Percentiles rank a stretch among this genome's conserved stretches.
Evolutionary conservation across 2,797 vertebrate genomes (phyloP).

Genomic region (Thripadectes ignobilis): DNA sequence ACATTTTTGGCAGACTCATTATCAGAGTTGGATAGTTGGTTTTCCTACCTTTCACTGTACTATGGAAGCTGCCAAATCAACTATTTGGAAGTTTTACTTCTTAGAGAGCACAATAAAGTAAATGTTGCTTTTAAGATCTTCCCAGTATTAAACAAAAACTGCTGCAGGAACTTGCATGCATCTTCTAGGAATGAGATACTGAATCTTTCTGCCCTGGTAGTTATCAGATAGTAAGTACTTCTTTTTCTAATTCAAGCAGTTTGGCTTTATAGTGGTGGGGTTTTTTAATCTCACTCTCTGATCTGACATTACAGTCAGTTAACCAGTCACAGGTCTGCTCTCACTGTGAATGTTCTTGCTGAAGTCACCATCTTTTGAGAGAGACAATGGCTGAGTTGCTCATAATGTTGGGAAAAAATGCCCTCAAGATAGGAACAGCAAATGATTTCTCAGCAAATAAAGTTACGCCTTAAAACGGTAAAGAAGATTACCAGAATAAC

Average conservation of each 20-base stretch:
- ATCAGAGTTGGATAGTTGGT: not conserved
- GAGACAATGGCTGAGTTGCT: not conserved
- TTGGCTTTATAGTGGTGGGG: not conserved
- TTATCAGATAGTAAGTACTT: not conserved
- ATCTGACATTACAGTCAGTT: not conserved
- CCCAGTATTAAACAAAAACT: slow-evolving; percentile 10
- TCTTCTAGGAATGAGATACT: slow-evolving; percentile 26
- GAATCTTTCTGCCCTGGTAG: not conserved
- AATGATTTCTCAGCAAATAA: not conserved
- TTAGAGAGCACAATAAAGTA: not conserved
- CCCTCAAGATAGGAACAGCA: not conserved
- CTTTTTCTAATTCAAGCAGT: not conserved
- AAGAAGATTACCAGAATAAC: not conserved
- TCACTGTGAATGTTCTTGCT: not conserved
- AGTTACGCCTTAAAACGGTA: not conserved
- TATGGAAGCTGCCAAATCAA: slow-evolving; percentile 5
- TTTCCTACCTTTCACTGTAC: not conserved
- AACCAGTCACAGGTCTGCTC: not conserved
- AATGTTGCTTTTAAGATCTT: slow-evolving; percentile 6
- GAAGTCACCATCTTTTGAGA: not conserved
- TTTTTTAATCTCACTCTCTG: not conserved
- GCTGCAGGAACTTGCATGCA: slow-evolving; percentile 17
- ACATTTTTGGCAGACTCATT: slow-evolving; percentile 35
- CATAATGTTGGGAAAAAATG: not conserved
- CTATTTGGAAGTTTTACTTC: not conserved